These are phyloP conservation scores for Tenualosa thibaudeaui DNA, from an alignment of 2,797 vertebrate species.

Conservation along the genomic window DNA sequence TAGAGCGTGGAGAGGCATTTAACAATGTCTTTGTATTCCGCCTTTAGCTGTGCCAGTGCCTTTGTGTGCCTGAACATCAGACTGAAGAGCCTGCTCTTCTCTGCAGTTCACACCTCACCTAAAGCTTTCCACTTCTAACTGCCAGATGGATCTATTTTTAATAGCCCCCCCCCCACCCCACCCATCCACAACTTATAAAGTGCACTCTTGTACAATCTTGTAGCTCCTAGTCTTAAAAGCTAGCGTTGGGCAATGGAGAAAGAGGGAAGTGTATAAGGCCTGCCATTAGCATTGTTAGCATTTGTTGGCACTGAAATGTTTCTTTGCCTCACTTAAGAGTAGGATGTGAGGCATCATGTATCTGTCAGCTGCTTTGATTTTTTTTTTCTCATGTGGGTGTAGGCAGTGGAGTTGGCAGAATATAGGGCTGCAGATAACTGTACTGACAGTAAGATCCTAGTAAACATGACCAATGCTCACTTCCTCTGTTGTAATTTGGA, in stretches of 20 bases:
- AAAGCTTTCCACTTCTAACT: neutral
- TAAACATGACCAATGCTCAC: neutral
- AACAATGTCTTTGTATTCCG: neutral
- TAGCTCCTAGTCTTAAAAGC: neutral
- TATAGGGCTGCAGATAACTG: neutral
- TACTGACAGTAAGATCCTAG: too few species aligned
- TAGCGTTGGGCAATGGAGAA: neutral
- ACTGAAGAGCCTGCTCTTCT: neutral
- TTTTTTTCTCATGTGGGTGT: neutral
- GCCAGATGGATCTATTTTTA: neutral
- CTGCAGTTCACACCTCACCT: neutral
- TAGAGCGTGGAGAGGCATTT: neutral
- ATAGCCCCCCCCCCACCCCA: neutral
- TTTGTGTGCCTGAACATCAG: slow-evolving; percentile 6
- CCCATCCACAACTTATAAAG: neutral
- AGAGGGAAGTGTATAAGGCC: neutral
- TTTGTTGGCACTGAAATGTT: neutral
- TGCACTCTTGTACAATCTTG: neutral
- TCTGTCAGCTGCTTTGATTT: neutral
- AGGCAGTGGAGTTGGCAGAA: neutral
- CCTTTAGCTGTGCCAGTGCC: neutral
- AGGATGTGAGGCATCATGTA: neutral
- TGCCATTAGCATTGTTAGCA: neutral
- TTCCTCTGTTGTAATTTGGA: neutral
- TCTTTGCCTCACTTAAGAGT: neutral